Base-by-base conservation (phyloP, 2,888 invertebrate genomes). In the Syrphus vitripennis region DNA sequence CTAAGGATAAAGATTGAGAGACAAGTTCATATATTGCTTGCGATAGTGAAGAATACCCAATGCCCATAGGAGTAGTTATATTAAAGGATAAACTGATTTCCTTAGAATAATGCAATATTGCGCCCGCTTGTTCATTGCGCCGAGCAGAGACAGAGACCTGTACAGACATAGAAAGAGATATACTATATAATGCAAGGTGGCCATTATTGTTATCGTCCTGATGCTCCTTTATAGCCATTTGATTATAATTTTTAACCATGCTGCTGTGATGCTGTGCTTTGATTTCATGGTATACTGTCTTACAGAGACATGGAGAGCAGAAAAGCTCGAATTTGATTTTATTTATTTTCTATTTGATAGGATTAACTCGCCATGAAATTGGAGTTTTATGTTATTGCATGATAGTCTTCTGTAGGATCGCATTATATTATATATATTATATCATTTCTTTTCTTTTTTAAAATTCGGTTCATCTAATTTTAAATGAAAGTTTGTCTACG, bases 11-110 rank as follows among this genome's bases (percentile, higher is more conserved):
- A 76, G 65, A 76, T 31, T 63, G 67, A 74, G 31, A 74, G 59
- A 67, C 72, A 72, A 67, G 65, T 80, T 59, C 37, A 61, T 81
- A 61, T 81, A 50, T 50, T 55, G 37, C 53, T n/a, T 61, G 16
- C 16, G n/a, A n/a, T n/a, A n/a, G n/a, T 59, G 29, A 48, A 42
- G 57, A 72, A 72, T 74, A 34, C 59, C 42, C 26, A n/a, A n/a
- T n/a, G n/a, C n/a, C n/a, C n/a, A n/a, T n/a, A 61, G 45, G 24
- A 75, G 69, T 61, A 42, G 75, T 55, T 53, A 80, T 75, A 70
- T 70, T 48, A 29, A 78, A 45, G 82, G 77, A 72, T 83, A 83
- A 83, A 83, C 67, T 83, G 72, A 78, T 77, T 83, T 78, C 72
- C 72, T 57, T 48, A 40, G 63, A 16, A 57, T 45, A 55, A 10